Evolutionary conservation across 1,140 invertebrate genomes (phyloP), one percentile per base, ranked within the genome.

Genomic region (Rhagoletis zephyria): DNA sequence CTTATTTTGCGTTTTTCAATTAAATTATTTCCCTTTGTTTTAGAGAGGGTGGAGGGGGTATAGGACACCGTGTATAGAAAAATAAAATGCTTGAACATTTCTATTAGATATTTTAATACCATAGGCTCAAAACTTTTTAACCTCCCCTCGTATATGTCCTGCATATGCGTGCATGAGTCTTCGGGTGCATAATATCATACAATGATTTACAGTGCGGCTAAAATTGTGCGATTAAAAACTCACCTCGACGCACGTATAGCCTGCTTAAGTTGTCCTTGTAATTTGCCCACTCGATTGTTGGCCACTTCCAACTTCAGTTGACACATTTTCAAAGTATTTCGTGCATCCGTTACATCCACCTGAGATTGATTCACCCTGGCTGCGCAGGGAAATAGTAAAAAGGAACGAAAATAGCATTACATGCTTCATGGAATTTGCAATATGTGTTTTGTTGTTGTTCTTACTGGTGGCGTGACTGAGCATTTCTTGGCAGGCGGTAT

Each of bases 401-500:
- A 56, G 51, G 51, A 19, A 63, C 16, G 14, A 74, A 61, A 65
- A 77, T 7, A 70, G 9, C 12, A 61, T 30, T 59, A 63, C 19
- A 42, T 48, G 56, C 64, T 19, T 16, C 65, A 70, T 56, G 10
- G 5, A 1, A 56, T 56, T 56, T 56, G 51, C 51, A 56, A 56
- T 56, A 56, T 56, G 51, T 10, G 2, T 45, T 1, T 70, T 87
- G 63, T 87, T 65, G 19, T 40, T 63, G 60, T n/a, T n/a, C 67
- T 96, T 96, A 89, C 96, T 96, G 74, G 97, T 98, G 19, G 97
- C 97, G 94, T 98, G 97, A 94, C 98, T 98, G 77, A 99, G 94
- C 95, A 98, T 97, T 93, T 98, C 98, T 93, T 98, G 97, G 97
- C 97, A 98, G 88, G 97, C 97, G 90, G 96, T 96, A 93, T 98